Conservation (phyloP, 2,888 invertebrate genomes). For the Hecatera dysodea region DNA sequence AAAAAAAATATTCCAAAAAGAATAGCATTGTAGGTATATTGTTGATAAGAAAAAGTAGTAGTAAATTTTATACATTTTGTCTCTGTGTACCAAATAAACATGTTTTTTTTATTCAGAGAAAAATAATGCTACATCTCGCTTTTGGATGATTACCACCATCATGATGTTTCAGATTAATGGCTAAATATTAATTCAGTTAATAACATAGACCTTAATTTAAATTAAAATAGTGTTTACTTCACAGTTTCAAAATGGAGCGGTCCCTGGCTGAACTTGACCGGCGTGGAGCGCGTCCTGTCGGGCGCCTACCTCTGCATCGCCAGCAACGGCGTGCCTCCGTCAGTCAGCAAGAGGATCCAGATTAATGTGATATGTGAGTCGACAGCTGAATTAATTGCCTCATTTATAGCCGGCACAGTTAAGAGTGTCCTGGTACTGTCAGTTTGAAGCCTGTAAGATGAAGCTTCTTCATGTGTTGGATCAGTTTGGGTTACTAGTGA, state of each 20-base stretch:
- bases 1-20: too few relatives aligned
- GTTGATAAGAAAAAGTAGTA: too few relatives aligned
- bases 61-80: too few relatives aligned
- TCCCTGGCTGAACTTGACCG: slow-evolving; percentile 89
- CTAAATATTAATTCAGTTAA: too few relatives aligned
- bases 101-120: too few relatives aligned
- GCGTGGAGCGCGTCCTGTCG: slow-evolving; percentile 91
- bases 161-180: too few relatives aligned
- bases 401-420: slow-evolving; percentile 55
- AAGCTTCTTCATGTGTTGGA: slow-evolving; percentile 18
- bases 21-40: too few relatives aligned
- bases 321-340: slow-evolving; percentile 91
- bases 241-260: slow-evolving; percentile 90
- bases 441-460: slow-evolving; percentile 42
- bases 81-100: too few relatives aligned
- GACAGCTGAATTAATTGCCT: slow-evolving; percentile 57
- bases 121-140: too few relatives aligned
- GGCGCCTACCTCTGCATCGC: slow-evolving; percentile 93
- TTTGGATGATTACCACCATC: too few relatives aligned
- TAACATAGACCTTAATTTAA: too few relatives aligned
- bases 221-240: slow-evolving; percentile 54
- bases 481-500: slow-evolving; percentile 35
- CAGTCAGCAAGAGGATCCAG: slow-evolving; percentile 87
- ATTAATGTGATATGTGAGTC: slow-evolving; percentile 88
- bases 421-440: slow-evolving; percentile 43